These are phyloP conservation scores for Halcyon badia DNA, from an alignment of 2,797 vertebrate genomes.

Conservation along the genomic window DNA sequence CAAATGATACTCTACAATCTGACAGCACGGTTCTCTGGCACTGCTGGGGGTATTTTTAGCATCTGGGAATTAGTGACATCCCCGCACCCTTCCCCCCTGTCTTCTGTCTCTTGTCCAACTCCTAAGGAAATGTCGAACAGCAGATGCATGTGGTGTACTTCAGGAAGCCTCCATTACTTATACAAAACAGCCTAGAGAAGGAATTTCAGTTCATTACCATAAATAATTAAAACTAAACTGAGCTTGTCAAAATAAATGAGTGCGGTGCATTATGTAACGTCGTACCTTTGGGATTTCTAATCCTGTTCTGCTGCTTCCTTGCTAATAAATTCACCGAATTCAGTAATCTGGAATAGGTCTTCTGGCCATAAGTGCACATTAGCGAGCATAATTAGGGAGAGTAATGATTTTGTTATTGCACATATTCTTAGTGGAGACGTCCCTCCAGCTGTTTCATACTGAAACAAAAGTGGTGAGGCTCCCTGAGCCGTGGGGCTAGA, in stretches of 20 bases:
- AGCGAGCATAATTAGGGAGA: slow-evolving; percentile 51
- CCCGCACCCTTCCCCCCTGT: neutral
- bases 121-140: slow-evolving; percentile 31
- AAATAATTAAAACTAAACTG: slow-evolving; percentile 70
- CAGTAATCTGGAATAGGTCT: slow-evolving; percentile 61
- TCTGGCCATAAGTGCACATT: slow-evolving; percentile 39
- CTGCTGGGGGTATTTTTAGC: slow-evolving; percentile 50
- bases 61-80: slow-evolving; percentile 36
- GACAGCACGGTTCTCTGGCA: neutral
- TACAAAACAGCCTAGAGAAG: slow-evolving; percentile 65
- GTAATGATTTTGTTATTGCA: slow-evolving; percentile 66
- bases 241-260: slow-evolving; percentile 67
- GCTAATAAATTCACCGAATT: slow-evolving; percentile 59
- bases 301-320: slow-evolving; percentile 61
- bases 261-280: neutral
- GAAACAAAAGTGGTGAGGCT: slow-evolving; percentile 48
- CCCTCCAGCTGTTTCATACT: slow-evolving; percentile 59
- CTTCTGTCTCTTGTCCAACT: slow-evolving; percentile 52
- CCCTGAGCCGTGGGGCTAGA: slow-evolving; percentile 9
- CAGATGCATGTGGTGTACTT: slow-evolving; percentile 47
- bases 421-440: slow-evolving; percentile 40
- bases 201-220: slow-evolving; percentile 56
- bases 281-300: slow-evolving; percentile 26
- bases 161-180: slow-evolving; percentile 63
- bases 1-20: neutral